Evolutionary conservation across 2,888 invertebrate genomes (phyloP), one percentile per base, ranked within the genome.

Genomic region (Trypoxylon attenuatum): DNA sequence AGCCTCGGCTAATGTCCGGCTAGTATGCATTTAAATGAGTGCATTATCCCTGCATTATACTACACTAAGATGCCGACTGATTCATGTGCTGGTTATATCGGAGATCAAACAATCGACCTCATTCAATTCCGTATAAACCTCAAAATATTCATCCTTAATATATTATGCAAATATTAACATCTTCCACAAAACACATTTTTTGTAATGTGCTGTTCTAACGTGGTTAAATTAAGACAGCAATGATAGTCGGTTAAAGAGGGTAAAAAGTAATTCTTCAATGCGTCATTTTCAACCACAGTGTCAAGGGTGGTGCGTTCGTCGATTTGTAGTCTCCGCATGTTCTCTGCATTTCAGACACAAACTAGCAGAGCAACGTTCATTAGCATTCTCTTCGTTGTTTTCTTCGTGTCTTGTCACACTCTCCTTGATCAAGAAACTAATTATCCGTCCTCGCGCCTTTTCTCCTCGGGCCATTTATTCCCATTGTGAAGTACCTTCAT

Each of bases 21-120:
- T 78, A 84, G 84, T 81, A 85, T 85, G 85, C 85, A 85, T 85
- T 85, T 84, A 85, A 85, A 85, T 79, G 79, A 81, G 74, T 78
- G 78, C 78, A 81, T 82, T 82, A 82, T 79, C 80, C 63, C 69
- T 53, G 76, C 74, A 82, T 80, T 82, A 81, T 77, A 77, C 73
- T 16, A 47, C 64, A 54, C 67, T 67, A 70, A 62, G 70, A n/a
- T n/a, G 72, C 60, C 67, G 55, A 65, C 60, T 69, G 72, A 74
- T 72, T 74, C 56, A 72, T 63, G 66, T n/a, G n/a, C n/a, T n/a
- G n/a, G n/a, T n/a, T n/a, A n/a, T n/a, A n/a, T n/a, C n/a, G n/a
- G n/a, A n/a, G n/a, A n/a, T n/a, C n/a, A n/a, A n/a, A n/a, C n/a
- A n/a, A n/a, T n/a, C n/a, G n/a, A n/a, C n/a, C n/a, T n/a, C n/a